Percentiles rank a stretch among this genome's conserved stretches.
Evolutionary conservation across 2,888 invertebrate genomes (phyloP).

Genomic region (Hesperia comma): DNA sequence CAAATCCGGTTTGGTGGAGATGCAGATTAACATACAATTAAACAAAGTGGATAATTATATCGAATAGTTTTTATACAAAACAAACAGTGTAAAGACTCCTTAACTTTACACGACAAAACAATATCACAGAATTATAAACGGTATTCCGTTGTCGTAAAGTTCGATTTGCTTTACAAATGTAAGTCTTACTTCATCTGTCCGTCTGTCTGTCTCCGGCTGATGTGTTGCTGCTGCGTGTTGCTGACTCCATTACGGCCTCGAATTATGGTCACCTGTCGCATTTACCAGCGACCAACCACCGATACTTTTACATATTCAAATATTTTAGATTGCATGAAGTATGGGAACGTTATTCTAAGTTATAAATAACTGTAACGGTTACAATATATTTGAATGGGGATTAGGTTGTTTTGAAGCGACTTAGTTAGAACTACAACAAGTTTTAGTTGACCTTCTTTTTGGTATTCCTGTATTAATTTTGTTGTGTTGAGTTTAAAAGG

Average conservation of each 20-base stretch:
- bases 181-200: conserved; percentile 50
- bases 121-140: conserved; percentile 42
- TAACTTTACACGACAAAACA: conserved; percentile 43
- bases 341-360: conserved; percentile 18
- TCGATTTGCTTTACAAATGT: conserved; percentile 46
- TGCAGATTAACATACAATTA: too few species aligned
- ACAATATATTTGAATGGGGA: not conserved
- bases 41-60: too few species aligned
- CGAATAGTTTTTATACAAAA: not conserved
- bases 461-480: too few species aligned
- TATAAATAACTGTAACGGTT: not conserved
- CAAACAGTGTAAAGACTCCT: conserved; percentile 45
- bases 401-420: too few species aligned
- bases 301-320: conserved; percentile 59
- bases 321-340: conserved; percentile 27
- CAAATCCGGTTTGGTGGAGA: too few species aligned
- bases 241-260: conserved; percentile 70
- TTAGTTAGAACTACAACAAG: too few species aligned
- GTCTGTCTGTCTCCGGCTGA: conserved; percentile 66
- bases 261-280: conserved; percentile 71
- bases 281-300: conserved; percentile 54
- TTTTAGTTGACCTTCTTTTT: too few species aligned
- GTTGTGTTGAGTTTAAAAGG: too few species aligned
- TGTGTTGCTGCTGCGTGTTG: conserved; percentile 74
- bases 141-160: conserved; percentile 48